A percentile compares a stretch with the other conserved stretches of the same genome.
These are phyloP conservation scores for Troides aeacus DNA, from an alignment of 2,888 invertebrate species.

Conservation along the genomic window DNA sequence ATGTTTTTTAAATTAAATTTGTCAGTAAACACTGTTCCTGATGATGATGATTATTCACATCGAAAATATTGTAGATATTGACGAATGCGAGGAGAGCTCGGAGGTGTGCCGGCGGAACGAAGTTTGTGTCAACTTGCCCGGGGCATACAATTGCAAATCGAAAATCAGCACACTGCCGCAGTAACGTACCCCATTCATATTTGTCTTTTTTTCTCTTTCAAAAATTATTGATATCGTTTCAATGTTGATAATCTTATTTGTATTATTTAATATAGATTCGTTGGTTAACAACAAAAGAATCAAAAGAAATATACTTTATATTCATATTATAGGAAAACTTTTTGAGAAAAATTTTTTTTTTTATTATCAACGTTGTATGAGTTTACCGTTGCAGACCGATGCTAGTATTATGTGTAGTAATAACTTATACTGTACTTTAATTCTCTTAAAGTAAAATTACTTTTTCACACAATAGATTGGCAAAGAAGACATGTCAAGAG, in stretches of 20 bases:
- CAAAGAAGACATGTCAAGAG: conserved; percentile 81
- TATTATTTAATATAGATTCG: too few relatives aligned
- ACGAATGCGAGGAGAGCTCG: conserved; percentile 89
- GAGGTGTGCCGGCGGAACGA: conserved; percentile 89
- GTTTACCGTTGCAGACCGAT: too few relatives aligned
- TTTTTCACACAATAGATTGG: conserved; percentile 42
- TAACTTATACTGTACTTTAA: too few relatives aligned
- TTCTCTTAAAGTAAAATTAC: background rate
- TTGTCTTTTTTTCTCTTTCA: background rate
- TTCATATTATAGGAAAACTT: too few relatives aligned
- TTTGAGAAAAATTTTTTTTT: too few relatives aligned
- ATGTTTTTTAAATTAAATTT: too few relatives aligned
- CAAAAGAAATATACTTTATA: too few relatives aligned
- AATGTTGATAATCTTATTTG: background rate
- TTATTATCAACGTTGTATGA: too few relatives aligned
- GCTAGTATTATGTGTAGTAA: too few relatives aligned
- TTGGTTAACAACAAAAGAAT: too few relatives aligned
- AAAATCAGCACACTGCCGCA: conserved; percentile 72
- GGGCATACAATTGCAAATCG: conserved; percentile 89
- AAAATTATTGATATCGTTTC: background rate
- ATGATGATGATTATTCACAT: too few relatives aligned
- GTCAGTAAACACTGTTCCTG: too few relatives aligned
- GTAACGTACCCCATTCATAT: conserved; percentile 43
- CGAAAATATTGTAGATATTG: conserved; percentile 82
- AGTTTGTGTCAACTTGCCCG: conserved; percentile 91